A percentile compares a stretch with the other conserved stretches of the same genome.
phyloP scores from a whole-genome alignment of 2,797 vertebrate genomes.

The Danio choprae region DNA sequence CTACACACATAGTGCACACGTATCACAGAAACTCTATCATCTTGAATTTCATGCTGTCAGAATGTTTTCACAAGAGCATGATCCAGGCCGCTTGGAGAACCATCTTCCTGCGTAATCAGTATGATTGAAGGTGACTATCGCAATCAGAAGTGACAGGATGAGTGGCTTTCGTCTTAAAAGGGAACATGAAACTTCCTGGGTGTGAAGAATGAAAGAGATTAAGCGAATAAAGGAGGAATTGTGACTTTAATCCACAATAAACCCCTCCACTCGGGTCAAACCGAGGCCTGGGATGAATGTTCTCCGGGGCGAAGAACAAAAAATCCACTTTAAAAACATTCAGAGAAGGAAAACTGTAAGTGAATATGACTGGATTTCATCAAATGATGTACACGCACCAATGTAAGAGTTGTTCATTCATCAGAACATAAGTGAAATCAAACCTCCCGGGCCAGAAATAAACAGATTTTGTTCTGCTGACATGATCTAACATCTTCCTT shows the following conservation, averaged over 20 bases:
- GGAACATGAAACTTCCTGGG: neutral
- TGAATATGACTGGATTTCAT: neutral
- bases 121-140: constrained; percentile 43
- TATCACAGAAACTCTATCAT: constrained; percentile 29
- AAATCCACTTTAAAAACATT: neutral
- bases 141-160: constrained; percentile 23
- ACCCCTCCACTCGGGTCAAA: constrained; percentile 15
- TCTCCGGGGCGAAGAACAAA: neutral
- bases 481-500: neutral
- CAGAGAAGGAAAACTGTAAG: constrained; percentile 11
- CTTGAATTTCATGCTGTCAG: constrained; percentile 48
- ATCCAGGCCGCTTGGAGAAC: constrained; percentile 24
- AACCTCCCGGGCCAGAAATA: constrained; percentile 34
- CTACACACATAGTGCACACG: constrained; percentile 11
- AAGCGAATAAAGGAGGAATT: constrained; percentile 11
- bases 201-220: constrained; percentile 32
- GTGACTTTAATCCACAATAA: constrained; percentile 24
- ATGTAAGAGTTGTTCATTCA: constrained; percentile 19
- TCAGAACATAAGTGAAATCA: constrained; percentile 32
- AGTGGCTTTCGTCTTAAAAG: constrained; percentile 8
- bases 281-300: neutral
- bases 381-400: neutral
- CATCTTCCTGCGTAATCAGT: constrained; percentile 18
- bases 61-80: constrained; percentile 45
- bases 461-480: constrained; percentile 48